These are phyloP conservation scores for Entomobrya multifasciata DNA, from an alignment of 2,888 invertebrate species.

Conservation along the genomic window DNA sequence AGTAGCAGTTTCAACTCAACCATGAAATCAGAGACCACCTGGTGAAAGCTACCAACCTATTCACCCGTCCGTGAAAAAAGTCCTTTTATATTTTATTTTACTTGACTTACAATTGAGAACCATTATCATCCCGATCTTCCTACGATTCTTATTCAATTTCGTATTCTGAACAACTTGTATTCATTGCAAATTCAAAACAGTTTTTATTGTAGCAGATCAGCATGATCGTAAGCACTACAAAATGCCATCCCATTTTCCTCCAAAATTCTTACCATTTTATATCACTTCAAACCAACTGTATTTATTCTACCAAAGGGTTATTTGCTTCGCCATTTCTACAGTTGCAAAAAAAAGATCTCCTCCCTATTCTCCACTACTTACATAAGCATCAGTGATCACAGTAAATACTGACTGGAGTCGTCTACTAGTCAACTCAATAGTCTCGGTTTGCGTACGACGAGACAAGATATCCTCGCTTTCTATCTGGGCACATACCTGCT, in stretches of 20 bases:
- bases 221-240: background rate
- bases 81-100: background rate
- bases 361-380: background rate
- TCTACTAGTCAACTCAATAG: conserved; percentile 23
- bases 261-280: background rate
- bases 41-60: background rate
- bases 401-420: too few species aligned
- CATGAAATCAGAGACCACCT: background rate
- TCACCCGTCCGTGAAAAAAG: conserved; percentile 1
- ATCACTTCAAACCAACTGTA: background rate
- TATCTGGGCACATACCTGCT: background rate
- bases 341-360: background rate
- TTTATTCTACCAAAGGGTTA: background rate
- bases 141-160: background rate
- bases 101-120: background rate
- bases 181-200: conserved; percentile 64
- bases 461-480: too few species aligned
- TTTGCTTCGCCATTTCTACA: background rate
- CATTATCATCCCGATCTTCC: conserved; percentile 7
- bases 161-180: background rate
- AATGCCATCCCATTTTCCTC: background rate
- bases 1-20: background rate
- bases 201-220: background rate
- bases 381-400: conserved; percentile 13
- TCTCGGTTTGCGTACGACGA: too few species aligned